Evolutionary conservation across 2,888 invertebrate species (phyloP).

Genomic region (Nomada lathburiana): DNA sequence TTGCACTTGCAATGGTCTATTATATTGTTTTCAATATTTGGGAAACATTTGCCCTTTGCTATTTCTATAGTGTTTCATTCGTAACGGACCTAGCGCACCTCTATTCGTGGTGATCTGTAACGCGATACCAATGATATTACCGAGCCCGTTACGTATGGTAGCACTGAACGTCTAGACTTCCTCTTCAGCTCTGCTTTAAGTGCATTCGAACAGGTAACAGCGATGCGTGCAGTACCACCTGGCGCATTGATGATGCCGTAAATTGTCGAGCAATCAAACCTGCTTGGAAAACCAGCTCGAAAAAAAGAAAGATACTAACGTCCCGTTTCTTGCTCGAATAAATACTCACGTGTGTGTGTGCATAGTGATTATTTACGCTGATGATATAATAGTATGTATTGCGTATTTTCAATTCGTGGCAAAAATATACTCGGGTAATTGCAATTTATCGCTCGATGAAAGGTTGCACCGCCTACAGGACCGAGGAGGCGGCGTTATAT

Average conservation of each 20-base stretch:
- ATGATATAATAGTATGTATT: slow-evolving; percentile 2
- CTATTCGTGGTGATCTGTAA: slow-evolving; percentile 58
- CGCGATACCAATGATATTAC: slow-evolving; percentile 62
- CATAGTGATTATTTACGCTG: slow-evolving; percentile 4
- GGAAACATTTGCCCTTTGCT: no score
- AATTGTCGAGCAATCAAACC: slow-evolving; percentile 31
- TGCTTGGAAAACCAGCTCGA: slow-evolving; percentile 16
- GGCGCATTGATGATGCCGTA: slow-evolving; percentile 33
- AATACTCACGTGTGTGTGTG: background rate
- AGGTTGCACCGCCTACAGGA: background rate
- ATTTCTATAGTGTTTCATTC: no score
- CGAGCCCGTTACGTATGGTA: slow-evolving; percentile 63
- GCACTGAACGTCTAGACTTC: slow-evolving; percentile 19
- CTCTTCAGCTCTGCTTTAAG: background rate
- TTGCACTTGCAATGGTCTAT: no score
- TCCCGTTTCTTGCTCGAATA: background rate
- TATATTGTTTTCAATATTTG: no score
- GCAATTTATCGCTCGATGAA: slow-evolving; percentile 27
- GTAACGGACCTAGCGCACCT: slow-evolving; percentile 32
- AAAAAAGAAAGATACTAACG: background rate
- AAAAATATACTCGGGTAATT: background rate
- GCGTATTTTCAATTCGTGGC: background rate
- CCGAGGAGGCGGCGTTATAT: no score
- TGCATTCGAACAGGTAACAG: slow-evolving; percentile 13
- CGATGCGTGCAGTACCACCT: background rate